Conservation (phyloP, 2,113 vertebrate species). For the Struthio camelus region DNA sequence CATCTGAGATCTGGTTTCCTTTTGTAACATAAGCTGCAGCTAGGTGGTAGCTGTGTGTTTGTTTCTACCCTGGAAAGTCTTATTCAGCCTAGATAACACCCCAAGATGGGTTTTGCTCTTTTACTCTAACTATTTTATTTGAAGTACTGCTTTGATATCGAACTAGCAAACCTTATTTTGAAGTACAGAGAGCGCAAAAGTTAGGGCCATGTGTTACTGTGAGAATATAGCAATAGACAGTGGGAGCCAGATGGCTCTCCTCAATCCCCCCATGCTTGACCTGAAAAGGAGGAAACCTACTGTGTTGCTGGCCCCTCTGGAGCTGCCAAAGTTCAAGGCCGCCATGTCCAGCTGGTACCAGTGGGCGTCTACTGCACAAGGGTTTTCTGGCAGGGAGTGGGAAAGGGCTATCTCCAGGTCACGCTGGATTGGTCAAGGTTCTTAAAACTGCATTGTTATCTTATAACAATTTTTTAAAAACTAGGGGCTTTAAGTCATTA, state of each 20-base stretch:
- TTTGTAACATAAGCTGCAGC: background rate
- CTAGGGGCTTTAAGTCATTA: background rate
- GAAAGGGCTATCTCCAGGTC: background rate
- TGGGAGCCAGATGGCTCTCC: background rate
- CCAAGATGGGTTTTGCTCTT: background rate
- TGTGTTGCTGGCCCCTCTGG: background rate
- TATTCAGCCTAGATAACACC: background rate
- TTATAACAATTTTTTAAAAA: background rate
- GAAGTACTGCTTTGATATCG: background rate
- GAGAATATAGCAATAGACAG: background rate
- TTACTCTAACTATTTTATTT: background rate
- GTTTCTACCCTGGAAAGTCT: background rate
- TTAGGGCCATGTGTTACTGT: background rate
- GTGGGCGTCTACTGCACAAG: background rate
- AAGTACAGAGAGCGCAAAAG: background rate
- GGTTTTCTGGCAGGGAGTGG: background rate
- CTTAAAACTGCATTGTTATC: background rate
- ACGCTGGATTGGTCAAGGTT: background rate
- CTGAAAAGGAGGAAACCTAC: background rate
- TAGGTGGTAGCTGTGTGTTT: background rate
- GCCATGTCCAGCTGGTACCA: background rate
- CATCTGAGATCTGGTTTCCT: background rate
- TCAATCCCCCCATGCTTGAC: background rate
- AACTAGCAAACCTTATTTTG: background rate
- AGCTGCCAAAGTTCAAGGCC: background rate